A percentile compares a stretch with the other conserved stretches of the same genome.
Evolutionary conservation across 1,140 invertebrate species (phyloP).

Genomic region (Elysia chlorotica): DNA sequence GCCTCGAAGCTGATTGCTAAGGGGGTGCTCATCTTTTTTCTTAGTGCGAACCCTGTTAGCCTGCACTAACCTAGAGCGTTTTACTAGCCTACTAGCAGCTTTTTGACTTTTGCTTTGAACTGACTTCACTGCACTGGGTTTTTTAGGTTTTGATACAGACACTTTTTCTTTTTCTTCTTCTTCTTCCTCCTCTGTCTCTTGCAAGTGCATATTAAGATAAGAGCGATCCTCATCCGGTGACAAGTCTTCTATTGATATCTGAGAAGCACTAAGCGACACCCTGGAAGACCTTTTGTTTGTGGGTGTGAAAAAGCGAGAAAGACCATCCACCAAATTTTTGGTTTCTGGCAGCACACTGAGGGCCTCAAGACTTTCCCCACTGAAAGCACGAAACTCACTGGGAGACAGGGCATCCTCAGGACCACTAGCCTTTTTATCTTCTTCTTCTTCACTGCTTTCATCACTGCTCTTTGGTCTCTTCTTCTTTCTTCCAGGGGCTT

Average conservation of each 20-base stretch:
- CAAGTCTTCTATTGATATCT: constrained; percentile 6
- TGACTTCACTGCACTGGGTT: constrained; percentile 3
- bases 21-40: constrained; percentile 54
- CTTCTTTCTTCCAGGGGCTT: constrained; percentile 7
- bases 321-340: constrained; percentile 59
- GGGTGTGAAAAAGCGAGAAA: constrained; percentile 61
- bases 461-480: constrained; percentile 14
- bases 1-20: constrained; percentile 73
- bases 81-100: constrained; percentile 54
- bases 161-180: neutral
- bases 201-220: too few relatives aligned
- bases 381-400: constrained; percentile 48
- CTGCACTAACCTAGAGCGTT: constrained; percentile 53
- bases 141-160: neutral
- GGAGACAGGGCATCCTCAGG: constrained; percentile 26
- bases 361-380: constrained; percentile 44
- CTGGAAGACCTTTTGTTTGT: constrained; percentile 59
- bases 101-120: constrained; percentile 32
- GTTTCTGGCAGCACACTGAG: constrained; percentile 37
- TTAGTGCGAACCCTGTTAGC: constrained; percentile 49
- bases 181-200: neutral
- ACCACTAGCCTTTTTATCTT: neutral
- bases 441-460: constrained; percentile 7
- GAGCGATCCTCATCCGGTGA: neutral
- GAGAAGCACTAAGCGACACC: constrained; percentile 50